A percentile compares a stretch with the other conserved stretches of the same genome.
Evolutionary conservation across 1,140 invertebrate genomes (phyloP).

Genomic region (Leptinotarsa lineolata): DNA sequence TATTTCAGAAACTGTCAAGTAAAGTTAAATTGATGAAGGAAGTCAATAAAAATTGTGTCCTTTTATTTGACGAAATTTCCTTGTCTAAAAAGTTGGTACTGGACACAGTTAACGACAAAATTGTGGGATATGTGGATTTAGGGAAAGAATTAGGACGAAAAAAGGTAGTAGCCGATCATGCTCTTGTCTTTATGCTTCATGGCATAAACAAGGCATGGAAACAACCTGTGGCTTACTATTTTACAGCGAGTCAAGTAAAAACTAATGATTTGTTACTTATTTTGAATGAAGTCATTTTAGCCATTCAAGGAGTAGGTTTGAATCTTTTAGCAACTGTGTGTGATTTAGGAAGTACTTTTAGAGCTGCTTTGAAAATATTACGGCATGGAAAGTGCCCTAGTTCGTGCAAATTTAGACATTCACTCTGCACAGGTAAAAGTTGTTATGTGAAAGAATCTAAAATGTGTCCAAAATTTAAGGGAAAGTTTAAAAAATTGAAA

Average conservation of each 20-base stretch:
- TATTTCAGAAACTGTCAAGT: slow-evolving; percentile 20
- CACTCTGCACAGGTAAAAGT: not conserved
- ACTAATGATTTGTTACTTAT: slow-evolving; percentile 26
- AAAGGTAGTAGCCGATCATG: slow-evolving; percentile 32
- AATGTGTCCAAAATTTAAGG: too few species aligned
- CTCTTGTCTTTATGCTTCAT: slow-evolving; percentile 35
- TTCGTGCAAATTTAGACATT: slow-evolving; percentile 1
- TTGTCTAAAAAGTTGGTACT: slow-evolving; percentile 18
- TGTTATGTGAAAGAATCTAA: not conserved
- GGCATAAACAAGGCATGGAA: slow-evolving; percentile 30
- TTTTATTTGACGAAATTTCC: slow-evolving; percentile 37
- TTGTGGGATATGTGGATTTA: slow-evolving; percentile 50
- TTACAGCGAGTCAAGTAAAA: slow-evolving; percentile 21
- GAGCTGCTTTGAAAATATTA: slow-evolving; percentile 25
- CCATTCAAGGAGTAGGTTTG: slow-evolving; percentile 22
- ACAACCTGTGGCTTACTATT: slow-evolving; percentile 35
- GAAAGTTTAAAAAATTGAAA: slow-evolving; percentile 1
- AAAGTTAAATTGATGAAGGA: slow-evolving; percentile 28
- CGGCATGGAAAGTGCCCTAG: slow-evolving; percentile 4
- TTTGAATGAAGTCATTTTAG: slow-evolving; percentile 30
- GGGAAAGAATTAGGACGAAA: slow-evolving; percentile 46
- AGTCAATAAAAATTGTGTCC: slow-evolving; percentile 23
- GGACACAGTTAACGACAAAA: slow-evolving; percentile 43
- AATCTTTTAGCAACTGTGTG: slow-evolving; percentile 33
- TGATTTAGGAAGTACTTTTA: slow-evolving; percentile 34